Base-by-base conservation (phyloP, 2,797 vertebrate species). In the Emys orbicularis region DNA sequence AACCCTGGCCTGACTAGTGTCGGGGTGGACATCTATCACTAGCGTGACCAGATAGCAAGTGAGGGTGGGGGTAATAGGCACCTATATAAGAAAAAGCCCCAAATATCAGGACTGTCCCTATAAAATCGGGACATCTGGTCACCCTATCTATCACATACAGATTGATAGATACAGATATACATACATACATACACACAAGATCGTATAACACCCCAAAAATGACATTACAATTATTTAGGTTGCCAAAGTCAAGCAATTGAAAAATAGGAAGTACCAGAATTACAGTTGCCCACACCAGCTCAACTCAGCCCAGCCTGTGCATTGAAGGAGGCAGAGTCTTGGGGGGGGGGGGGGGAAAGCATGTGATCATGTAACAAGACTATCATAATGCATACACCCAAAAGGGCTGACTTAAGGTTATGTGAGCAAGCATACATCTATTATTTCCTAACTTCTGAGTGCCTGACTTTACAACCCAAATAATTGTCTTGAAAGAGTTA, bases 361-460 rank as follows among this genome's bases (percentile, higher is more conserved):
- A 37, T 68, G 65, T 37, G 65, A 68, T 68, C n/a, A 37, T n/a
- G 19, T 68, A 68, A 68, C 18, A 68, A 68, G n/a, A 37, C n/a
- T 37, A 21, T 68, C n/a, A 68, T 68, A 37, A 68, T 37, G 9
- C 34, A 37, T 68, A 68, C n/a, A 37, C 65, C 9, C 9, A 3
- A 37, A 37, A 89, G 47, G 31, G 10, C 80, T 54, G 41, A 89
- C 86, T 93, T 96, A 65, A 92, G 86, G 83, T 95, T 83, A 80
- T 59, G 23, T 44, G 18, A 54, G 25, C 15, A 88, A 88, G n/a
- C 25, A 12, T 88, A 76, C 21, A 44, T 87, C 90, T 94, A 86
- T 81, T 83, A 92, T 93, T 90, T 94, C 86, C 59, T 54, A 89
- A 54, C 61, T 91, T 96, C 95, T 90, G 94, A 57, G 93, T 90